Evolutionary conservation across 2,113 vertebrate genomes (phyloP), one percentile per base, ranked within the genome.

Genomic region (Cinclus cinclus): DNA sequence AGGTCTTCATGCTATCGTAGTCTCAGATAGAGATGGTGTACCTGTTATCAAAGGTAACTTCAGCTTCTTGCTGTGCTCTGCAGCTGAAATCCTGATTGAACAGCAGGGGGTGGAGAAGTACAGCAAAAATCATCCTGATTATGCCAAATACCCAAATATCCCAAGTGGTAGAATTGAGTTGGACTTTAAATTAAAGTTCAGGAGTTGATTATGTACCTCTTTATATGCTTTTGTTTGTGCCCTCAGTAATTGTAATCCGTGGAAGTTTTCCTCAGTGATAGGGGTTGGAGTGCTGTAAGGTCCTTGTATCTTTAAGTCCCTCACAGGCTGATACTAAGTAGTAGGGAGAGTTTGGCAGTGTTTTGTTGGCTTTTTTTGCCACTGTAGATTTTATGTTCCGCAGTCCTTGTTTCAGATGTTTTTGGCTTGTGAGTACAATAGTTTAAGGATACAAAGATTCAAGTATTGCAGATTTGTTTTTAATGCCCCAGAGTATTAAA

Each of bases 1-100:
- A 97, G 99, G 99, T 37, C 99, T 99, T 79, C 99, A 99, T 96
- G 99, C 99, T 15, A 98, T 99, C 31, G 99, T 99, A 8, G 99
- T 99, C 73, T 99, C 99, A 20, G 99, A 99, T 42, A 98, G 99
- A 92, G 99, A 99, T 37, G 99, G 99, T 8, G 99, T 99, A 55
- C 99, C 99, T 27, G 98, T 99, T 74, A 98, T 99, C 94, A 99
- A 99, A 99, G 99, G 99, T 99, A 98, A 91, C 18, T 37, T 37
- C 60, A 91, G 50, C 42, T 70, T 42, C 53, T 77, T 0, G 0
- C 31, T 65, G 17, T 13, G 59, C 41, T 6, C 28, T 37, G 27
- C 68, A 16, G 9, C 44, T 3, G 4, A 42, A 53, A n/a, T 55
- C 11, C 33, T 15, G 41, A 24, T 4, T 53, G 65, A 87, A 58